Percentiles rank a stretch among this genome's conserved stretches.
Conservation (phyloP, 2,888 invertebrate genomes). For the Apoda limacodes region DNA sequence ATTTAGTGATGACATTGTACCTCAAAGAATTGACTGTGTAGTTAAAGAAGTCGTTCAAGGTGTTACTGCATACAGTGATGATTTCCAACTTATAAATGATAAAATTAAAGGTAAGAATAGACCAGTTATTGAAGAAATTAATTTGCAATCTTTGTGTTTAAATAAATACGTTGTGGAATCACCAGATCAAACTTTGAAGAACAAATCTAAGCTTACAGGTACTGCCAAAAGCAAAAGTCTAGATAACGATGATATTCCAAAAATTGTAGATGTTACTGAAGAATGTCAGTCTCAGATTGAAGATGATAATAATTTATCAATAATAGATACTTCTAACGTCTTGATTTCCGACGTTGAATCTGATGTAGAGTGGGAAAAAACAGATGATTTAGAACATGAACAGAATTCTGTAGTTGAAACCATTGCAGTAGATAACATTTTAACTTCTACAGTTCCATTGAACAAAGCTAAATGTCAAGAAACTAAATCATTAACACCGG, state of each 20-base stretch:
- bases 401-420: slow-evolving; percentile 30
- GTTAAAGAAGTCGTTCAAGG: too few species aligned
- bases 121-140: slow-evolving; percentile 4
- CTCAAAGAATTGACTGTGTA: too few species aligned
- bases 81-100: slow-evolving; percentile 10
- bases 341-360: slow-evolving; percentile 75
- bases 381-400: slow-evolving; percentile 41
- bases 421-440: slow-evolving; percentile 44
- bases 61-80: slow-evolving; percentile 34
- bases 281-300: slow-evolving; percentile 27
- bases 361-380: slow-evolving; percentile 71
- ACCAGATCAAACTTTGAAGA: slow-evolving; percentile 42
- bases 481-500: slow-evolving; percentile 58
- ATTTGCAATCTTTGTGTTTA: slow-evolving; percentile 6
- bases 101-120: too few species aligned
- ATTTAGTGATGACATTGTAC: too few species aligned
- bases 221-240: slow-evolving; percentile 58
- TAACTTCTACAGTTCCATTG: slow-evolving; percentile 50
- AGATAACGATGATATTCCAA: slow-evolving; percentile 55
- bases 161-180: slow-evolving; percentile 49
- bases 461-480: slow-evolving; percentile 49
- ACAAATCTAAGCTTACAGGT: slow-evolving; percentile 38
- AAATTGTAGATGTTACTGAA: slow-evolving; percentile 53
- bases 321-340: slow-evolving; percentile 58
- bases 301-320: slow-evolving; percentile 32